phyloP scores from a whole-genome alignment of 2,113 vertebrate genomes.

The Actenoides lindsayi region DNA sequence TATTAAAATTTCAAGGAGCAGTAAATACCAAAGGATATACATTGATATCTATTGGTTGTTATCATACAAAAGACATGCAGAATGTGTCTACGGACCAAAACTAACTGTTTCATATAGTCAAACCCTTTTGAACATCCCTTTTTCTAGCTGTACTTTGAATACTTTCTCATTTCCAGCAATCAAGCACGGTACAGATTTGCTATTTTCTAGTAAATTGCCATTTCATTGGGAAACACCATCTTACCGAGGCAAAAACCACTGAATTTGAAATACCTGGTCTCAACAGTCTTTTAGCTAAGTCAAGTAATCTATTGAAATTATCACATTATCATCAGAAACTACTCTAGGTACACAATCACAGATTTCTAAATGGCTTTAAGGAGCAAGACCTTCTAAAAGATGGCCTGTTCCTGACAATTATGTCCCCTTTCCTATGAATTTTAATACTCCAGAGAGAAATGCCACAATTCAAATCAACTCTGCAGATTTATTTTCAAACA shows the following conservation, averaged over 20 bases:
- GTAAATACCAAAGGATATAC: neutral
- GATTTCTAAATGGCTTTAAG: neutral
- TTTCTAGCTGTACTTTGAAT: neutral
- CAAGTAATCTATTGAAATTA: neutral
- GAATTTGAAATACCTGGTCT: neutral
- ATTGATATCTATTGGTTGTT: neutral
- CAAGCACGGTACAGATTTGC: neutral
- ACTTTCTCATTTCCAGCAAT: neutral
- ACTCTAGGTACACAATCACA: rapidly evolving
- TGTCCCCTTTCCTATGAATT: neutral
- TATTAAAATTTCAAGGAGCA: neutral
- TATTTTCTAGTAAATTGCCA: neutral
- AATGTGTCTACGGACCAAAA: neutral
- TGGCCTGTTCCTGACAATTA: neutral
- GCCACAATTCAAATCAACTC: neutral
- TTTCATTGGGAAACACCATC: neutral
- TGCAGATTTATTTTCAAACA: neutral
- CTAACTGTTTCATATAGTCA: neutral
- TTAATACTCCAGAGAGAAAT: neutral
- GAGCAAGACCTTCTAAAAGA: neutral
- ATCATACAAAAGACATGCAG: neutral
- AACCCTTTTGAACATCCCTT: neutral
- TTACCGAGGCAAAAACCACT: neutral
- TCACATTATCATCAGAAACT: neutral
- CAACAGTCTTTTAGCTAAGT: neutral